A percentile compares a stretch with the other conserved stretches of the same genome.
These are phyloP conservation scores for Philypnodon macrostomus DNA, from an alignment of 2,797 vertebrate species.

Conservation along the genomic window DNA sequence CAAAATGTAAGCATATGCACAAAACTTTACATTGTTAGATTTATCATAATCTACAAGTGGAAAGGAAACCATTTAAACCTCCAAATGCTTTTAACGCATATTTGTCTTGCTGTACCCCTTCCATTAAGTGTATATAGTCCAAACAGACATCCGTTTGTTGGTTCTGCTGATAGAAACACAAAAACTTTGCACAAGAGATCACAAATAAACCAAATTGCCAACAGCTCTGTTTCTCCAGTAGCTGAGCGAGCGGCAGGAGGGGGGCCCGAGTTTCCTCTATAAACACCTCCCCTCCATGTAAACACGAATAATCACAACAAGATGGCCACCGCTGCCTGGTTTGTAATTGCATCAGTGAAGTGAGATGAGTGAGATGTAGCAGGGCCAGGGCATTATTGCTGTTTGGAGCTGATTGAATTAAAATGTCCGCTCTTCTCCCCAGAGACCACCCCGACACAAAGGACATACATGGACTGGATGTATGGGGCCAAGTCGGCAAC, in stretches of 20 bases:
- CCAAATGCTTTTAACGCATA: neutral
- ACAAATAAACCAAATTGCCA: conserved; percentile 58
- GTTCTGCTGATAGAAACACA: conserved; percentile 59
- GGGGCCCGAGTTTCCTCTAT: conserved; percentile 60
- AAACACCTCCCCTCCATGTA: conserved; percentile 71
- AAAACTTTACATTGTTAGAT: neutral
- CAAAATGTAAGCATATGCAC: too few species aligned
- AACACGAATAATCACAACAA: conserved; percentile 77
- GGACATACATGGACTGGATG: conserved; percentile 44
- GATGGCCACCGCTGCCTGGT: conserved; percentile 60
- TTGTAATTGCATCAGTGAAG: conserved; percentile 65
- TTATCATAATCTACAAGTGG: neutral
- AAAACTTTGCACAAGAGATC: conserved; percentile 47
- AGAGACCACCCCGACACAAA: conserved; percentile 62
- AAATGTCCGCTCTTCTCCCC: conserved; percentile 58
- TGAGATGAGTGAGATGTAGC: conserved; percentile 60
- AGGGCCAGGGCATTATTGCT: conserved; percentile 38
- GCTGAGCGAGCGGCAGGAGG: conserved; percentile 50
- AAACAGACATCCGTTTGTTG: conserved; percentile 30
- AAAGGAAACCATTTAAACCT: neutral
- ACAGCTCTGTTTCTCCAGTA: conserved; percentile 53
- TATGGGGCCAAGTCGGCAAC: conserved; percentile 34
- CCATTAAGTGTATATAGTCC: conserved; percentile 36
- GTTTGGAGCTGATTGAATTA: conserved; percentile 67
- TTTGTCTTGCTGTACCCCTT: conserved; percentile 33